Base-by-base conservation (phyloP, 1,140 invertebrate species). In the Cotesia chilonis region DNA sequence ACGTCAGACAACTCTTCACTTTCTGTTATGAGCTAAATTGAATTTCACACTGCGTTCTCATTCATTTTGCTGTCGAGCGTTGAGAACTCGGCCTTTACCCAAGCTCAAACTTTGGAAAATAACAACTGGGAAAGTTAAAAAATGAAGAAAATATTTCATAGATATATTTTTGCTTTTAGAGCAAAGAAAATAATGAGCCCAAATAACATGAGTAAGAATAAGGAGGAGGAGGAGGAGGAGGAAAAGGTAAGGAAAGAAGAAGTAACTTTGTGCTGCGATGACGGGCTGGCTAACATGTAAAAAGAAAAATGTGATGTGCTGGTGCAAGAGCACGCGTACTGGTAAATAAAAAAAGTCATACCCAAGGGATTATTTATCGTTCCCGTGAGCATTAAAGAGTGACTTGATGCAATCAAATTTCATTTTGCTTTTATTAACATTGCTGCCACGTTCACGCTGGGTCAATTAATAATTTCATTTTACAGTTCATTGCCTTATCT, bases 331-430 rank as follows among this genome's bases (percentile, higher is more conserved):
- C 37, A 63, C 60, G 60, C 36, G 60, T 63, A 12, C 36, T 14
- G 12, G 35, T 2, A 37, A 6, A 35, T n/a, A 70, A 68, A 67
- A 72, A 71, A 76, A 75, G 75, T 69, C 73, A 71, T 74, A 71
- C 76, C 72, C 72, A 77, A 76, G 76, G 74, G 74, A 74, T 77
- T 78, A 82, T 83, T 82, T 79, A 80, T 83, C 80, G 80, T 82
- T 75, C 70, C 20, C 60, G 51, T 68, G 70, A 74, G 75, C 75
- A 81, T 82, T 82, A 82, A 20, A 59, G 41, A 47, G 41, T 47
- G 41, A 47, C 41, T 47, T 78, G 76, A 75, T 75, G 73, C 41
- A 47, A 47, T 47, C 41, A 47, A 47, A 47, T 47, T 47, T 7
- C 41, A 47, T 47, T 47, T 47, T 47, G 41, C 41, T 47, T 47